Percentiles rank a stretch among this genome's conserved stretches.
Evolutionary conservation across 2,888 invertebrate species (phyloP).

Genomic region (Himalopsyche japonica): DNA sequence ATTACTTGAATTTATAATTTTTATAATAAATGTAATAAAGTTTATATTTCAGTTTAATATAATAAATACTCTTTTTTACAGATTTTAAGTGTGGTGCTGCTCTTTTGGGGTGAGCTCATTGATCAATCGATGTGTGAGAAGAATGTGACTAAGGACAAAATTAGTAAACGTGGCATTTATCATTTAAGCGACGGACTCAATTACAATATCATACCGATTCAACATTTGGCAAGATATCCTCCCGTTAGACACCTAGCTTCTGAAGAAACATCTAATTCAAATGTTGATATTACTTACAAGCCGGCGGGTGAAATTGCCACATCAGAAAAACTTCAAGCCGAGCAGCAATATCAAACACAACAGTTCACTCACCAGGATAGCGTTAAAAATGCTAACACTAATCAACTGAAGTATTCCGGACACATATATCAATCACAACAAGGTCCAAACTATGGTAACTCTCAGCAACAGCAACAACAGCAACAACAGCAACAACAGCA

Average conservation of each 20-base stretch:
- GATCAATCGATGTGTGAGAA: constrained; percentile 8
- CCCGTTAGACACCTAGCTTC: constrained; percentile 11
- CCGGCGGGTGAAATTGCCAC: constrained; percentile 5
- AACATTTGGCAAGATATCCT: constrained; percentile 22
- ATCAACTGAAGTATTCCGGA: constrained; percentile 9
- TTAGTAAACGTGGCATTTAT: constrained; percentile 31
- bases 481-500: background rate
- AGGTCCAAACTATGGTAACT: background rate
- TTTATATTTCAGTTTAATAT: background rate
- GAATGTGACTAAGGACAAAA: constrained; percentile 22
- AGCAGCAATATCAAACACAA: background rate
- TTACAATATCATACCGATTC: constrained; percentile 24
- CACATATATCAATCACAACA: background rate
- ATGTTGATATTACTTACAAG: constrained; percentile 30
- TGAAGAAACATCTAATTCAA: constrained; percentile 1
- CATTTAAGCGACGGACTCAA: constrained; percentile 22
- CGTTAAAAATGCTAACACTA: background rate
- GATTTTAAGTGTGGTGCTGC: constrained; percentile 14
- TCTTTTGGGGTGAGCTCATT: background rate
- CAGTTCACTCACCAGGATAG: background rate
- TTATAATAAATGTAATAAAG: background rate
- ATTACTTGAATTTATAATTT: background rate
- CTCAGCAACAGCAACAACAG: background rate
- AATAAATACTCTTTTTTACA: constrained; percentile 15
- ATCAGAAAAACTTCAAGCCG: background rate